Conservation (phyloP, 1,140 invertebrate genomes). For the Monochamus saltuarius region DNA sequence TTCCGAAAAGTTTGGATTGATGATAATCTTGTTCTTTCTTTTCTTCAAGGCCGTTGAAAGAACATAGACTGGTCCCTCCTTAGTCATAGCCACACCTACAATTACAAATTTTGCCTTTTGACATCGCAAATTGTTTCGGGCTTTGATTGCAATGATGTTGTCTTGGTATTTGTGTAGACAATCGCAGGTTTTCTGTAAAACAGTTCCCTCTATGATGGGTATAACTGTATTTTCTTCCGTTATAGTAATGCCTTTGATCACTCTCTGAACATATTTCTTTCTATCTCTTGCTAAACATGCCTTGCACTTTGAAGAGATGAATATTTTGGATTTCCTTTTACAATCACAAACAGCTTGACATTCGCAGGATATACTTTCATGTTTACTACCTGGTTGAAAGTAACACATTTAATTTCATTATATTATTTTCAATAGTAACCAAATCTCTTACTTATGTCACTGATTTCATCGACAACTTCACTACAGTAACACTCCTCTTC, state of each 20-base stretch:
- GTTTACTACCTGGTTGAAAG: slow-evolving; percentile 5
- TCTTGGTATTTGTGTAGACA: slow-evolving; percentile 27
- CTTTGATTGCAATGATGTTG: slow-evolving; percentile 15
- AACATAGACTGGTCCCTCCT: slow-evolving; percentile 19
- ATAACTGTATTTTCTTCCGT: not conserved
- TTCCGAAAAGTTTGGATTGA: too few species aligned
- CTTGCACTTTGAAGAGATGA: slow-evolving; percentile 13
- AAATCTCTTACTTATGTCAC: too few species aligned
- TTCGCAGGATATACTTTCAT: not conserved
- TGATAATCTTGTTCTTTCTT: too few species aligned
- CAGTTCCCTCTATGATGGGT: slow-evolving; percentile 28
- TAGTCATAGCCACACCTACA: slow-evolving; percentile 20
- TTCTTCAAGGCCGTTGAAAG: slow-evolving; percentile 8
- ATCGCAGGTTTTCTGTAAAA: slow-evolving; percentile 23
- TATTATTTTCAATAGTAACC: too few species aligned
- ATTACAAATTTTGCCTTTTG: slow-evolving; percentile 17
- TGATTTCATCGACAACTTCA: too few species aligned
- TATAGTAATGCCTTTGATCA: not conserved
- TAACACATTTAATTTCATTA: not conserved
- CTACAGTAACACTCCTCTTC: too few species aligned
- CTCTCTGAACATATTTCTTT: slow-evolving; percentile 10
- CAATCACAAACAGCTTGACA: slow-evolving; percentile 11
- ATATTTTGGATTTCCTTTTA: slow-evolving; percentile 17
- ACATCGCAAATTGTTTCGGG: slow-evolving; percentile 16
- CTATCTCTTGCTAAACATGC: slow-evolving; percentile 1